Evolutionary conservation across 2,888 invertebrate species (phyloP).

Genomic region (Pristionchus japonicus): DNA sequence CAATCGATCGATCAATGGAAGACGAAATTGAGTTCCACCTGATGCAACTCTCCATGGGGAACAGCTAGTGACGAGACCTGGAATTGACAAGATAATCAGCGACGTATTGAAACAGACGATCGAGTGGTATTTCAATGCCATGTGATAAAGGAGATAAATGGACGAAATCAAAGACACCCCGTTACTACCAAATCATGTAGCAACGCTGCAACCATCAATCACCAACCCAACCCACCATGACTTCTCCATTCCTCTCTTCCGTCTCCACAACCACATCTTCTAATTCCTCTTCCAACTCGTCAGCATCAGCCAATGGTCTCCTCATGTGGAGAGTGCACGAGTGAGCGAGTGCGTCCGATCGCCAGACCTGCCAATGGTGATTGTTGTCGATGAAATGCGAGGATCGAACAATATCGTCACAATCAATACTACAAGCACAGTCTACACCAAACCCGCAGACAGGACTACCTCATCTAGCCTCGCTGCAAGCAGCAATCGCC

Average conservation of each 20-base stretch:
- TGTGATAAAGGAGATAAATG: neutral
- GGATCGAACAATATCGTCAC: neutral
- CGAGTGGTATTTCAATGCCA: neutral
- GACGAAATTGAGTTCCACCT: conserved; percentile 31
- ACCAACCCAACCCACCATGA: conserved; percentile 6
- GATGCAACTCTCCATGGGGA: conserved; percentile 1
- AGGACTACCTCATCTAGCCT: too few species aligned
- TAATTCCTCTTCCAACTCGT: conserved; percentile 7
- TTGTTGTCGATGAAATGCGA: too few species aligned
- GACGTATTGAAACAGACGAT: neutral
- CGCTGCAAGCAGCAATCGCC: too few species aligned
- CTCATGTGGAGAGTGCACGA: conserved; percentile 43
- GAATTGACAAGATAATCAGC: neutral
- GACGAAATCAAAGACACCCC: neutral
- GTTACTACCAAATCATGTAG: neutral
- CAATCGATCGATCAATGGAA: conserved; percentile 27
- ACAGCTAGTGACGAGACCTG: conserved; percentile 39
- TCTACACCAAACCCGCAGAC: too few species aligned
- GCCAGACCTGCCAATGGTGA: conserved; percentile 22
- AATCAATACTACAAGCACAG: too few species aligned
- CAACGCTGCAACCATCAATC: neutral
- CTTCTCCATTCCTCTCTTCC: conserved; percentile 32
- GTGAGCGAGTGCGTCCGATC: neutral
- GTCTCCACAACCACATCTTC: neutral
- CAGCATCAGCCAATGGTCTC: conserved; percentile 34